Evolutionary conservation across 2,888 invertebrate genomes (phyloP).

Genomic region (Anthoptus insignis): DNA sequence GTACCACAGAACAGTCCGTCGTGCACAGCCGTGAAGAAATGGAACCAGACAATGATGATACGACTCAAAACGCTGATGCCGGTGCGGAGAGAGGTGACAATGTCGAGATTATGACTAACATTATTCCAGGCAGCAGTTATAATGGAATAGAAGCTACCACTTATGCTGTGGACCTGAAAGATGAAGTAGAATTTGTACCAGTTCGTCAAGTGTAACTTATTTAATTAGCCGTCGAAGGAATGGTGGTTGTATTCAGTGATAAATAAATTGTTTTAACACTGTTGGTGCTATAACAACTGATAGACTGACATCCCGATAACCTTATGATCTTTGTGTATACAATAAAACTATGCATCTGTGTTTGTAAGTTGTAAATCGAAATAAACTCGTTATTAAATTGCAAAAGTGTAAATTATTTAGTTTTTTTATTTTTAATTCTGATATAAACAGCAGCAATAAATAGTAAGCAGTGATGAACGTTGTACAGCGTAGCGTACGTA

Average conservation of each 20-base stretch:
- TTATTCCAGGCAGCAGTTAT: slow-evolving; percentile 50
- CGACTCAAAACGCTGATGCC: slow-evolving; percentile 58
- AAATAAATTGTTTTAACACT: neutral
- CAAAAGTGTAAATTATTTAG: no score
- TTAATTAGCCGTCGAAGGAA: neutral
- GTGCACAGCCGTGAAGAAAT: slow-evolving; percentile 64
- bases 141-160: slow-evolving; percentile 68
- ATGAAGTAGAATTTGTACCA: slow-evolving; percentile 74
- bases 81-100: slow-evolving; percentile 55
- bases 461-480: no score
- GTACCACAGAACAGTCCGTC: slow-evolving; percentile 43
- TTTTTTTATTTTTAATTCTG: no score
- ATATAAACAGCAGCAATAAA: no score
- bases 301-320: no score
- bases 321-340: no score
- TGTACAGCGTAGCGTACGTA: no score
- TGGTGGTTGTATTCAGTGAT: neutral
- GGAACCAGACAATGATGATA: slow-evolving; percentile 49
- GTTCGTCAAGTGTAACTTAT: slow-evolving; percentile 45
- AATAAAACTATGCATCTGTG: no score
- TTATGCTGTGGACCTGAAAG: slow-evolving; percentile 70
- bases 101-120: slow-evolving; percentile 60
- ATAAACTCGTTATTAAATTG: no score
- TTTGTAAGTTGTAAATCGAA: no score
- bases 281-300: no score